Conservation (phyloP, 1,140 invertebrate species). For the Aphis craccivora region DNA sequence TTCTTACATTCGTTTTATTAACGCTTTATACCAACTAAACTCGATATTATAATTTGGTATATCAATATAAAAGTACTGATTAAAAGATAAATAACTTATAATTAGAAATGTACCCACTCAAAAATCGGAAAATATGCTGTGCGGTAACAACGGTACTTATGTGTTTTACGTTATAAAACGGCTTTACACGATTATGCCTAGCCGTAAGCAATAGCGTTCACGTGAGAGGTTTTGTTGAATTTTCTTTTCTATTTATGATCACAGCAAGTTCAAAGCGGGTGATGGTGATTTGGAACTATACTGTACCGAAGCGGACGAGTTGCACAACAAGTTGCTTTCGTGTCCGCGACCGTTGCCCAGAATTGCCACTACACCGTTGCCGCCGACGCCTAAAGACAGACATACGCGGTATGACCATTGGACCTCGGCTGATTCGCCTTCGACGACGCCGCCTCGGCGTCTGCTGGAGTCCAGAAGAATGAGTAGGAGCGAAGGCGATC, state of each 20-base stretch:
- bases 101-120: too few species aligned
- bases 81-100: too few species aligned
- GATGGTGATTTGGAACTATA: conserved; percentile 67
- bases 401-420: not conserved
- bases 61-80: too few species aligned
- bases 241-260: conserved; percentile 36
- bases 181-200: too few species aligned
- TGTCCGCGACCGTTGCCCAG: conserved; percentile 55
- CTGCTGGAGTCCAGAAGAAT: conserved; percentile 63
- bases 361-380: conserved; percentile 58
- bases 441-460: conserved; percentile 59
- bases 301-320: conserved; percentile 64
- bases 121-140: too few species aligned
- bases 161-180: too few species aligned
- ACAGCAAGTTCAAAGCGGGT: conserved; percentile 66
- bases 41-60: too few species aligned
- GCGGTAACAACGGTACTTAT: too few species aligned
- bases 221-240: not conserved
- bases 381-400: conserved; percentile 45
- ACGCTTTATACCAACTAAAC: too few species aligned
- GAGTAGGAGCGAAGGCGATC: conserved; percentile 68
- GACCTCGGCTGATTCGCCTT: conserved; percentile 1
- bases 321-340: conserved; percentile 54
- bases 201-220: not conserved
- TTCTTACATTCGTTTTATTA: too few species aligned